Percentiles rank a stretch among this genome's conserved stretches.
Conservation (phyloP, 2,113 vertebrate species). For the Hemiprocne comata region DNA sequence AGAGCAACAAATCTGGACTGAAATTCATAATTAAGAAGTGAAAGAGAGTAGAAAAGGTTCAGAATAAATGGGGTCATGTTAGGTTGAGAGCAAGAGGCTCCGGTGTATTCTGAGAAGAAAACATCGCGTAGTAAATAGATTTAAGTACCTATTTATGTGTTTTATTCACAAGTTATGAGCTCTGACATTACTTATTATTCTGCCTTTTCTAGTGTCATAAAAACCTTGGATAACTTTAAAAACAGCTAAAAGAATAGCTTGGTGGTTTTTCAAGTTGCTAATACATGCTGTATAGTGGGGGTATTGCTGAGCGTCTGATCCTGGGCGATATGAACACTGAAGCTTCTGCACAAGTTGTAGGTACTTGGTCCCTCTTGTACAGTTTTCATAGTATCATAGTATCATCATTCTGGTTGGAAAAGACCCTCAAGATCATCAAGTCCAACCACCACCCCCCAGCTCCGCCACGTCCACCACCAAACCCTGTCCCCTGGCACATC, state of each 20-base stretch:
- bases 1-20: not conserved
- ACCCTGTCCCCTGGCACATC: too few species aligned
- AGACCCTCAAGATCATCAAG: too few species aligned
- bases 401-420: too few species aligned
- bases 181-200: not conserved
- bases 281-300: not conserved
- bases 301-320: not conserved
- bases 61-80: not conserved
- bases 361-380: not conserved
- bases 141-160: not conserved
- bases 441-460: too few species aligned
- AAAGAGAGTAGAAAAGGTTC: not conserved
- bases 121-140: not conserved
- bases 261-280: not conserved
- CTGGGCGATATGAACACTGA: not conserved
- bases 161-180: not conserved
- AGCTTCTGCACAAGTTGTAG: not conserved
- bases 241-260: not conserved
- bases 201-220: not conserved
- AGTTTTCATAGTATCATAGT: too few species aligned
- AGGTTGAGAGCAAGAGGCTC: not conserved
- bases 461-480: too few species aligned
- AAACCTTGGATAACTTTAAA: not conserved
- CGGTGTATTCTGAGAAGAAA: not conserved
- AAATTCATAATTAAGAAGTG: not conserved